A percentile compares a stretch with the other conserved stretches of the same genome.
Conservation (phyloP, 1,140 invertebrate genomes). For the Hyphantria cunea region DNA sequence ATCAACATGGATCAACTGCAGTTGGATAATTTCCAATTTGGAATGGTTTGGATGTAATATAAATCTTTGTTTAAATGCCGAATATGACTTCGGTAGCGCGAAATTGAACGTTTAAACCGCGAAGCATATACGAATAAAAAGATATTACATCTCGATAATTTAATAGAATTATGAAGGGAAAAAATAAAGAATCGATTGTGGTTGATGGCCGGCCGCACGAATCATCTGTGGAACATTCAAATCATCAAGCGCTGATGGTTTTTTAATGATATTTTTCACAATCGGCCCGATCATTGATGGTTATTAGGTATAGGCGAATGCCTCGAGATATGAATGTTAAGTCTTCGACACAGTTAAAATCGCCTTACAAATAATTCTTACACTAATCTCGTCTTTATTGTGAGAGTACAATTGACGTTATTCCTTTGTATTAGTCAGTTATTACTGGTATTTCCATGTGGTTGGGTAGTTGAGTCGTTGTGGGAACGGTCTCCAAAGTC, state of each 20-base stretch:
- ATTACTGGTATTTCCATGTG: conserved; percentile 28
- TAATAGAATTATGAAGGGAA: conserved; percentile 64
- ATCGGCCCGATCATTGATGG: conserved; percentile 76
- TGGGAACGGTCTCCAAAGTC: conserved; percentile 18
- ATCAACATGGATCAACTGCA: conserved; percentile 31
- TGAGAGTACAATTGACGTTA: conserved; percentile 20
- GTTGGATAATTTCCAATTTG: not conserved
- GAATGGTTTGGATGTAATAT: not conserved
- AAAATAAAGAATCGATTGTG: conserved; percentile 73
- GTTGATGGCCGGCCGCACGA: conserved; percentile 62
- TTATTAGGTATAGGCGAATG: conserved; percentile 72
- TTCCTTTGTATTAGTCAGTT: conserved; percentile 12
- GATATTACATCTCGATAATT: conserved; percentile 60
- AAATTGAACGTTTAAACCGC: conserved; percentile 33
- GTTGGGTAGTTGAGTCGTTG: conserved; percentile 13
- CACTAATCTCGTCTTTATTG: conserved; percentile 36
- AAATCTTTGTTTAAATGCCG: not conserved
- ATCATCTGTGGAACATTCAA: conserved; percentile 60
- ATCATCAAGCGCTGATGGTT: conserved; percentile 78
- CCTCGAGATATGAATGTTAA: conserved; percentile 59
- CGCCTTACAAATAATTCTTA: conserved; percentile 17
- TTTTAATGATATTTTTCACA: conserved; percentile 81
- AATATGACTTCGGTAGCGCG: conserved; percentile 27
- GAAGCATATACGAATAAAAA: conserved; percentile 35
- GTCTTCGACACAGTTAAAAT: conserved; percentile 31